Evolutionary conservation across 2,888 invertebrate genomes (phyloP), one percentile per base, ranked within the genome.

Genomic region (Steinernema scapterisci): DNA sequence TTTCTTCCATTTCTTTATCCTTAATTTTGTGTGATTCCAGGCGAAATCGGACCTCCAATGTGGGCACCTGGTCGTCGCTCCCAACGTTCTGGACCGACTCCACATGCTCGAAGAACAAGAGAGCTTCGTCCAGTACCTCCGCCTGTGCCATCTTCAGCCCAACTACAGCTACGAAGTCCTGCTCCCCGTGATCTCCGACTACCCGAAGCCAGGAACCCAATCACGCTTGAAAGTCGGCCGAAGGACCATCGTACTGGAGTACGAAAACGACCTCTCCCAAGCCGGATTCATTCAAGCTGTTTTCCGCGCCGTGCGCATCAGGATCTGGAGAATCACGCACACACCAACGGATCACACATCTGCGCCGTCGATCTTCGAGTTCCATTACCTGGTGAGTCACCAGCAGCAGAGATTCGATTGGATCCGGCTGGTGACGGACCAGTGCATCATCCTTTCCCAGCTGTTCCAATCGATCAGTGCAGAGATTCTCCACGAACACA

Each of bases 271-370:
- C 3, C 75, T 75, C 7, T 71, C 73, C 13, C 79, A 82, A 38
- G 31, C 51, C 19, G 77, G 74, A 9, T 46, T 78, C 77, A 72
- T 73, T 9, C 78, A 96, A 88, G 92, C 93, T 70, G 91, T 92
- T 84, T 97, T 95, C 88, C 94, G 94, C 89, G 95, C 97, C 48
- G 97, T 96, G 0, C 91, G 97, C 83, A 97, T 97, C 93, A 91
- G 95, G 76, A 96, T 96, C 86, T 99, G 97, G 97, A 91, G 97
- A 83, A 95, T 97, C 43, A 81, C 82, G 0, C 83, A 84, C 71
- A 77, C 79, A 1, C 72, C 80, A 9, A 74, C 76, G 11, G 75
- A 80, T 25, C 77, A 74, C 21, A 75, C 63, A 1, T 16, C 63
- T 7, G 63, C 38, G 23, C 63, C 63, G 13, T 63, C 63, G 63